Percentiles rank a stretch among this genome's conserved stretches.
These are phyloP conservation scores for Drosophila nr. perissopoda DNA, from an alignment of 2,888 invertebrate genomes.

Conservation along the genomic window DNA sequence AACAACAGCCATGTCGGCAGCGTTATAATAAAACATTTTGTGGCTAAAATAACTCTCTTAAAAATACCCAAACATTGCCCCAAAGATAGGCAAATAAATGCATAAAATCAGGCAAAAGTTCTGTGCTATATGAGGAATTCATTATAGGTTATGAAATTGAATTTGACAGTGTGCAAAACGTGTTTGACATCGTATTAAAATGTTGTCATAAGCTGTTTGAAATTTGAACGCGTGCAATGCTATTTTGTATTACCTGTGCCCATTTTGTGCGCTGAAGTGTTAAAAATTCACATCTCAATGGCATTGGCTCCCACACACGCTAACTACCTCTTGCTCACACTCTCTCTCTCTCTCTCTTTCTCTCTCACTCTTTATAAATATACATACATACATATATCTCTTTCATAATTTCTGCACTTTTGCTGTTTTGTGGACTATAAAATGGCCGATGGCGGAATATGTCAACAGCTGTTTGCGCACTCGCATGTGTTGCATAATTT, in stretches of 20 bases:
- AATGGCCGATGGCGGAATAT: constrained; percentile 63
- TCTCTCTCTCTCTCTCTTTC: not conserved
- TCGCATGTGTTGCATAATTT: constrained; percentile 62
- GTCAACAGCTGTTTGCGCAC: constrained; percentile 68
- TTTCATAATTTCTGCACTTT: constrained; percentile 36
- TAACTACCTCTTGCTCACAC: not conserved
- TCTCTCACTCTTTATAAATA: not conserved
- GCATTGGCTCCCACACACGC: constrained; percentile 3
- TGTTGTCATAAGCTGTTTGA: constrained; percentile 66
- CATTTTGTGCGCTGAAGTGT: constrained; percentile 54
- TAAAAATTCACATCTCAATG: constrained; percentile 71
- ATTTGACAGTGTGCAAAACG: constrained; percentile 60
- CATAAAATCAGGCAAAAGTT: constrained; percentile 20
- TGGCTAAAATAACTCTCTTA: constrained; percentile 42
- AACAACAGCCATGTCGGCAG: constrained; percentile 57
- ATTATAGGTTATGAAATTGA: constrained; percentile 67
- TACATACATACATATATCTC: not conserved
- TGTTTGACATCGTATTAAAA: constrained; percentile 76
- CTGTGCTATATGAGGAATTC: constrained; percentile 42
- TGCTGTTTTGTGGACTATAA: constrained; percentile 46
- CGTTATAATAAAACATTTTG: constrained; percentile 76
- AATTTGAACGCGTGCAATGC: not conserved
- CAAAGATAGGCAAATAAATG: constrained; percentile 44
- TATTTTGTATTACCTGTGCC: not conserved
- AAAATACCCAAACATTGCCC: constrained; percentile 17